phyloP scores from a whole-genome alignment of 2,113 vertebrate species.

The Alaudala cheleensis region DNA sequence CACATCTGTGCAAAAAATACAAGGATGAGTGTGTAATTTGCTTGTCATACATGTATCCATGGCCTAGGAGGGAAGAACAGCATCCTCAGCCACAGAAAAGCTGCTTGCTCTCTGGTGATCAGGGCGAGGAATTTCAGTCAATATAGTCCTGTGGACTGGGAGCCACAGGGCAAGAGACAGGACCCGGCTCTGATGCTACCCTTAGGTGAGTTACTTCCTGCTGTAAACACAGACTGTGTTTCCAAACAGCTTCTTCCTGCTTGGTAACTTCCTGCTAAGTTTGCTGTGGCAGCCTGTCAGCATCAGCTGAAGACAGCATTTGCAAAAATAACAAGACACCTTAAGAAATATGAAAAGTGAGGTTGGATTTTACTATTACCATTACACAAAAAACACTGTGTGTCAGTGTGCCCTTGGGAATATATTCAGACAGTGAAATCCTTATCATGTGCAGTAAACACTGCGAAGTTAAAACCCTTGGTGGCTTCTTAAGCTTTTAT shows the following conservation, averaged over 20 bases:
- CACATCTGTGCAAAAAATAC: background rate
- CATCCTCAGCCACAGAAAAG: background rate
- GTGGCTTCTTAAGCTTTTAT: background rate
- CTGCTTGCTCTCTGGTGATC: background rate
- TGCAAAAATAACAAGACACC: background rate
- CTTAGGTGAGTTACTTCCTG: background rate
- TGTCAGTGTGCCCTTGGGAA: background rate
- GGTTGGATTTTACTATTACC: background rate
- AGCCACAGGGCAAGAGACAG: background rate
- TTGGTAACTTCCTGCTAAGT: background rate
- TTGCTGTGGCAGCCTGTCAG: background rate
- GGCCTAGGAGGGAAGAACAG: background rate
- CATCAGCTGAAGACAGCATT: background rate
- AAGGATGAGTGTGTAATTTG: background rate
- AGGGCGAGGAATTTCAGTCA: background rate
- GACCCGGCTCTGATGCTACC: background rate
- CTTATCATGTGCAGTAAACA: background rate
- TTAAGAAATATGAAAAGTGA: background rate
- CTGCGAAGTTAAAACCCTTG: background rate
- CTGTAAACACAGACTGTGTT: background rate
- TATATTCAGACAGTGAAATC: background rate
- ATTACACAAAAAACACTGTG: background rate
- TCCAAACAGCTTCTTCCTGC: background rate
- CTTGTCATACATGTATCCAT: fast-evolving
- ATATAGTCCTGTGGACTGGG: background rate